Evolutionary conservation across 1,140 invertebrate species (phyloP), one percentile per base, ranked within the genome.

Genomic region (Helicoverpa armigera): DNA sequence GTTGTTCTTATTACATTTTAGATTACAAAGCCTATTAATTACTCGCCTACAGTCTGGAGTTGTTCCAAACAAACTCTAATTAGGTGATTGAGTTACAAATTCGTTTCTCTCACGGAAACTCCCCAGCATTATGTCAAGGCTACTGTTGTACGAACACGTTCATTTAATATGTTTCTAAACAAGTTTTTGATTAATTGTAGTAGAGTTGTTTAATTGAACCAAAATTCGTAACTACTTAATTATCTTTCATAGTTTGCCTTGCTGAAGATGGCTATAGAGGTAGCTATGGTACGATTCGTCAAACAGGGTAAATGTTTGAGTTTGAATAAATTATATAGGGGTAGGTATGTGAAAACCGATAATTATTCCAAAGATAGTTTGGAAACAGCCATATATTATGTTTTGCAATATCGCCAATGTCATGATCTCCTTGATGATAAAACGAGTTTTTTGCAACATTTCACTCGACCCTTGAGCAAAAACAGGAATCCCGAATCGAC

Each of bases 401-500:
- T 75, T 48, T 13, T 56, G 16, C 14, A 56, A 58, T 75, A 16
- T 48, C 18, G 35, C 18, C 35, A 13, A 18, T 43, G 31, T 60
- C 51, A 61, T 60, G 53, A 58, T 13, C 16, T 73, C 63, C 56
- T 43, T 88, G 73, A 75, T 61, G 73, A 75, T 58, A 48, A 12
- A 50, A 61, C 12, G 73, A 29, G 86, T 82, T 85, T 87, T 87
- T 90, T 91, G 87, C 86, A 83, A 81, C 82, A 82, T 79, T 79
- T 82, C 85, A 83, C 85, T 91, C 91, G 88, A 91, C 87, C 87
- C 83, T 84, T 69, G 82, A 80, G 86, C 88, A 92, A 92, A 92
- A 92, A 91, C 85, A 86, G 84, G 87, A 86, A 84, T 89, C 86
- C 85, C 83, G 73, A 83, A 82, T 85, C 85, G 84, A 86, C 86